Conservation (phyloP, 2,797 vertebrate genomes). For the Eupleurogrammus muticus region DNA sequence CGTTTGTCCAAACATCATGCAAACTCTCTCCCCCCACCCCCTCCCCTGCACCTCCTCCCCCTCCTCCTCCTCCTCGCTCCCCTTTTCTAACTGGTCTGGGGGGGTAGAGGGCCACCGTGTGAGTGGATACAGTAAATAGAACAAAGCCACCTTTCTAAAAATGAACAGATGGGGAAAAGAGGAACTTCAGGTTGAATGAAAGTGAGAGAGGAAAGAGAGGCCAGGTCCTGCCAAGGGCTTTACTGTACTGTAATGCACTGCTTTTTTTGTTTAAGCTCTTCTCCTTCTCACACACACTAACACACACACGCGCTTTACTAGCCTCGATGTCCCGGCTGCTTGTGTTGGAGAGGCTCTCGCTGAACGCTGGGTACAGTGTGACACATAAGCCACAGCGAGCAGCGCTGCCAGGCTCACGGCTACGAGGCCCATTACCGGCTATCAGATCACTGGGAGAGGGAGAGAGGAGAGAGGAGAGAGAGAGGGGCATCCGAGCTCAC, state of each 20-base stretch:
- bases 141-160: slow-evolving; percentile 81
- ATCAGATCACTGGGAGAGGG: slow-evolving; percentile 67
- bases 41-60: neutral
- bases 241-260: slow-evolving; percentile 34
- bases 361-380: slow-evolving; percentile 57
- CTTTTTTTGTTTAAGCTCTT: slow-evolving; percentile 37
- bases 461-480: no score
- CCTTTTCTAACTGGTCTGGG: slow-evolving; percentile 74
- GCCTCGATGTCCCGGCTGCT: slow-evolving; percentile 43
- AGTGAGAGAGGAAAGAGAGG: slow-evolving; percentile 46
- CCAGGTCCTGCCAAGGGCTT: slow-evolving; percentile 25
- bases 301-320: slow-evolving; percentile 27
- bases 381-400: slow-evolving; percentile 59
- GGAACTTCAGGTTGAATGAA: slow-evolving; percentile 66
- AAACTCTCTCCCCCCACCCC: slow-evolving; percentile 6
- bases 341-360: slow-evolving; percentile 41
- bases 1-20: slow-evolving; percentile 83
- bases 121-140: slow-evolving; percentile 74
- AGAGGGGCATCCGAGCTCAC: slow-evolving; percentile 48
- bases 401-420: slow-evolving; percentile 54
- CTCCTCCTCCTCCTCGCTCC: slow-evolving; percentile 47
- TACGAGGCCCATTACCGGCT: slow-evolving; percentile 64
- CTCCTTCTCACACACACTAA: slow-evolving; percentile 15
- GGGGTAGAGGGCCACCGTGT: slow-evolving; percentile 63
- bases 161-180: slow-evolving; percentile 70